Conservation (phyloP, 2,888 invertebrate species). For the Drosophila koepferae region DNA sequence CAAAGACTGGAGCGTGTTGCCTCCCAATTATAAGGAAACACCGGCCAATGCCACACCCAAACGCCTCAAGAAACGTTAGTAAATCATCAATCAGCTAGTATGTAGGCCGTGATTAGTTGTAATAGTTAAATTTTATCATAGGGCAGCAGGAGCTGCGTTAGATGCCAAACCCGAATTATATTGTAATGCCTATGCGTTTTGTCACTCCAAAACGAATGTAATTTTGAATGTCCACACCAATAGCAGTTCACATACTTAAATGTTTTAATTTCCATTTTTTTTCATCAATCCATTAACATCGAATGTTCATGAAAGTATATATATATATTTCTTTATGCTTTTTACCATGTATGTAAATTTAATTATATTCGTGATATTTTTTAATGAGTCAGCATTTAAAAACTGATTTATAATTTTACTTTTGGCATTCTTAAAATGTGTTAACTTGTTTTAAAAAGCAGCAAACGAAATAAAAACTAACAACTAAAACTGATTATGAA, state of each 20-base stretch:
- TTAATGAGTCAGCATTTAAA: slow-evolving; percentile 47
- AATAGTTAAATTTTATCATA: slow-evolving; percentile 46
- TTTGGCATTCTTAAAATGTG: slow-evolving; percentile 59
- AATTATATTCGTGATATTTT: slow-evolving; percentile 27
- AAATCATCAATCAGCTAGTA: slow-evolving; percentile 50
- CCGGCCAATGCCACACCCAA: slow-evolving; percentile 83
- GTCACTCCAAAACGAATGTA: slow-evolving; percentile 57
- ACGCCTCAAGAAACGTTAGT: slow-evolving; percentile 85
- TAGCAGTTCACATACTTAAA: not conserved
- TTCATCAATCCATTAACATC: slow-evolving; percentile 8
- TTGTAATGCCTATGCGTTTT: slow-evolving; percentile 46
- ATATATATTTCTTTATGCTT: slow-evolving; percentile 31
- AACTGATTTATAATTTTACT: slow-evolving; percentile 44
- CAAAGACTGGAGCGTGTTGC: slow-evolving; percentile 87
- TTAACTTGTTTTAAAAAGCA: slow-evolving; percentile 66
- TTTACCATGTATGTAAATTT: slow-evolving; percentile 8
- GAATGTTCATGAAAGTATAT: slow-evolving; percentile 20
- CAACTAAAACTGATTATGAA: slow-evolving; percentile 21
- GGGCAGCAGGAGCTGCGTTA: slow-evolving; percentile 26
- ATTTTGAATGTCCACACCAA: slow-evolving; percentile 21
- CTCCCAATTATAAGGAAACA: slow-evolving; percentile 80
- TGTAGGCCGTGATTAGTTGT: slow-evolving; percentile 56
- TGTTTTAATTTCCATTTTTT: not conserved
- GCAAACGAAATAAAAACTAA: slow-evolving; percentile 39
- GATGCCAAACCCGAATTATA: slow-evolving; percentile 57